Percentiles rank a stretch among this genome's conserved stretches.
phyloP scores from a whole-genome alignment of 2,113 vertebrate species.

The Tetrao urogallus region DNA sequence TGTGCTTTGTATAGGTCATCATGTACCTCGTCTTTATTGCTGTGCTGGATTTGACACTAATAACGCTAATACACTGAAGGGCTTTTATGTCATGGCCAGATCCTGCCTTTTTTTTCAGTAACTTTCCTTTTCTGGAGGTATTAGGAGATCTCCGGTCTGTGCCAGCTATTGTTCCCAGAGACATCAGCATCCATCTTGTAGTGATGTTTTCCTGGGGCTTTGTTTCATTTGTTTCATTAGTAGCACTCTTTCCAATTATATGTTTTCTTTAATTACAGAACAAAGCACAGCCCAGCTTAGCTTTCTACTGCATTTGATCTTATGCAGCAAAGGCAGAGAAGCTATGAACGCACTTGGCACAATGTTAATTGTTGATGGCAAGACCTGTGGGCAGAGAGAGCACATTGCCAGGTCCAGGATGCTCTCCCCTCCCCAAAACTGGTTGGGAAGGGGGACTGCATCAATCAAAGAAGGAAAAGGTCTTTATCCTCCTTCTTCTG shows the following conservation, averaged over 20 bases:
- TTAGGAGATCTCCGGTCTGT: not conserved
- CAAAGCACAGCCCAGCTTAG: not conserved
- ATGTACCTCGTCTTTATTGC: not conserved
- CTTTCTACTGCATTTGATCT: not conserved
- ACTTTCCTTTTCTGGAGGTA: not conserved
- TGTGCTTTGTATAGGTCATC: not conserved
- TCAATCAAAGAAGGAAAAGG: too few relatives aligned
- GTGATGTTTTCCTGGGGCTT: not conserved
- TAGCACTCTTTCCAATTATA: not conserved
- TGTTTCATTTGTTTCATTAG: not conserved
- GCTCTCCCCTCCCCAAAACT: too few relatives aligned
- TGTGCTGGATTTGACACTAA: not conserved
- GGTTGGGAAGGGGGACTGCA: not conserved
- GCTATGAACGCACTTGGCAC: not conserved
- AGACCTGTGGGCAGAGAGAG: not conserved
- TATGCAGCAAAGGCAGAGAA: not conserved
- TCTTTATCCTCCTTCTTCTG: not conserved
- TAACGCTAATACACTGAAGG: not conserved
- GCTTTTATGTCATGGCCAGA: not conserved
- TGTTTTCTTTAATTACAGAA: not conserved
- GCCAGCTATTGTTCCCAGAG: not conserved
- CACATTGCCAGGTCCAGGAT: not conserved
- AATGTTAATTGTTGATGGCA: fast-evolving
- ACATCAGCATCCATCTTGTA: not conserved
- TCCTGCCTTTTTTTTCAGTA: not conserved